A percentile compares a stretch with the other conserved stretches of the same genome.
Evolutionary conservation across 2,113 vertebrate species (phyloP).

Genomic region (Zapus hudsonius): DNA sequence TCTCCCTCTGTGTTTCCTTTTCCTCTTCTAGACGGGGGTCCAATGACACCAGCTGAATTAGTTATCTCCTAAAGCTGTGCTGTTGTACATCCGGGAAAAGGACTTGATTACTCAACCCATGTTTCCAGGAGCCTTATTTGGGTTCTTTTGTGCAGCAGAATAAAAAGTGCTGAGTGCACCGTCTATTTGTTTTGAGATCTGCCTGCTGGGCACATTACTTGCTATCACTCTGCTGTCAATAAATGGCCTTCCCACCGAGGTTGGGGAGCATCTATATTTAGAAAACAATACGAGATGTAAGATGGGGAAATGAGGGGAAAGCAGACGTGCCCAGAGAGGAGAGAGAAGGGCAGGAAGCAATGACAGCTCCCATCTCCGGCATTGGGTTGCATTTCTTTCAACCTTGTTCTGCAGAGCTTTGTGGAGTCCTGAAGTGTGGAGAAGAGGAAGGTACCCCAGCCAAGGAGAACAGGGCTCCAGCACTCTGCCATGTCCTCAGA

Average conservation of each 20-base stretch:
- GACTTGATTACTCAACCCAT: slow-evolving; percentile 76
- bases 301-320: slow-evolving; percentile 58
- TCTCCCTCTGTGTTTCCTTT: slow-evolving; percentile 76
- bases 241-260: slow-evolving; percentile 75
- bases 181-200: slow-evolving; percentile 79
- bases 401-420: slow-evolving; percentile 4
- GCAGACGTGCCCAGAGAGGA: slow-evolving; percentile 25
- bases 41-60: slow-evolving; percentile 79
- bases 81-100: slow-evolving; percentile 78
- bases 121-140: slow-evolving; percentile 78
- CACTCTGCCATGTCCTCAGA: not conserved
- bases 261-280: slow-evolving; percentile 75
- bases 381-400: slow-evolving; percentile 37
- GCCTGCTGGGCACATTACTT: slow-evolving; percentile 78
- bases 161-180: slow-evolving; percentile 77
- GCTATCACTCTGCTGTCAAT: slow-evolving; percentile 76
- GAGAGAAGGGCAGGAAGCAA: slow-evolving; percentile 29
- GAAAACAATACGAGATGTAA: slow-evolving; percentile 74
- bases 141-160: slow-evolving; percentile 72
- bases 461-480: slow-evolving; percentile 39
- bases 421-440: slow-evolving; percentile 10
- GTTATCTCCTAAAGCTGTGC: slow-evolving; percentile 78
- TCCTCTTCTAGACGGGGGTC: slow-evolving; percentile 72
- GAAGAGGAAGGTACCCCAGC: slow-evolving; percentile 24
- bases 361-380: not conserved